Evolutionary conservation across 2,113 vertebrate species (phyloP).

Genomic region (Coptodon rendalli): DNA sequence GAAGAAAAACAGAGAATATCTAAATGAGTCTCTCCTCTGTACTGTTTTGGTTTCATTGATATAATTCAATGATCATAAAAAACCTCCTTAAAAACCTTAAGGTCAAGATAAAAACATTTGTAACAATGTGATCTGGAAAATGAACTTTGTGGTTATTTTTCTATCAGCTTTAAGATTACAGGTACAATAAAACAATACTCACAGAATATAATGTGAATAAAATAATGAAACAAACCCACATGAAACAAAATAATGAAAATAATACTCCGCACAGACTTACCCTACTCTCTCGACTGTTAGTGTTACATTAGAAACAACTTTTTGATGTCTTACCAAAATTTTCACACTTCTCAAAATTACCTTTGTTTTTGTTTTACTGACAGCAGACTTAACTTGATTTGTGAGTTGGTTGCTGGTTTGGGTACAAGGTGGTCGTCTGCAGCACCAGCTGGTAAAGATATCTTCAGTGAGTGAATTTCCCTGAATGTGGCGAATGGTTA

Average conservation of each 20-base stretch:
- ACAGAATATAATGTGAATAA: neutral
- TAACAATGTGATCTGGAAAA: neutral
- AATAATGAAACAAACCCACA: neutral
- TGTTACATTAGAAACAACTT: neutral
- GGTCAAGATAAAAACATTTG: neutral
- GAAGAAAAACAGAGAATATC: neutral
- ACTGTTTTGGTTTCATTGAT: accelerated
- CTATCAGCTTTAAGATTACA: neutral
- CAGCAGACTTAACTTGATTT: accelerated
- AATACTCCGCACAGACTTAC: neutral
- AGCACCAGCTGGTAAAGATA: neutral
- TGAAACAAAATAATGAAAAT: neutral
- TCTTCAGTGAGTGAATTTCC: neutral
- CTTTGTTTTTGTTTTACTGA: accelerated
- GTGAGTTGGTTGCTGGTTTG: neutral
- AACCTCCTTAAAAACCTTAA: accelerated
- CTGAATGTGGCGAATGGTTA: neutral
- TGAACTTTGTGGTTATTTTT: neutral
- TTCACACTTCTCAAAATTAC: neutral
- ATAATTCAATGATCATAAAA: neutral
- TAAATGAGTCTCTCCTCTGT: accelerated
- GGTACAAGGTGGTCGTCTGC: neutral
- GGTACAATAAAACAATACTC: neutral
- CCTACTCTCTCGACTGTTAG: neutral
- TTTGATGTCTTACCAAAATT: neutral